These are phyloP conservation scores for Xestobium rufovillosum DNA, from an alignment of 2,888 invertebrate genomes.

Conservation along the genomic window DNA sequence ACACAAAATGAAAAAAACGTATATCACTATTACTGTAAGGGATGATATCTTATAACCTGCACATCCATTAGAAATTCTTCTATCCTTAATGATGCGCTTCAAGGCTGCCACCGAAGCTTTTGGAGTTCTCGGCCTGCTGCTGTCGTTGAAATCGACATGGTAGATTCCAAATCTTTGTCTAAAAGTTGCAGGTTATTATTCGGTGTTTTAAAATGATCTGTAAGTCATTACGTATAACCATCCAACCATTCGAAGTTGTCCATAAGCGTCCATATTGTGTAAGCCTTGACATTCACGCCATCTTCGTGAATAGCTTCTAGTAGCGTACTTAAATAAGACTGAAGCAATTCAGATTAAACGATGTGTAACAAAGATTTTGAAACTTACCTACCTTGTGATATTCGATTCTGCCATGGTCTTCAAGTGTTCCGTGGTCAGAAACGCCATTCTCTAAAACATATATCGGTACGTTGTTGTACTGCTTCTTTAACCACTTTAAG, in stretches of 20 bases:
- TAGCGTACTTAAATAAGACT: background rate
- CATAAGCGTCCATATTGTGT: background rate
- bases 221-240: background rate
- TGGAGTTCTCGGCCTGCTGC: conserved; percentile 50
- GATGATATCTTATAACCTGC: no score
- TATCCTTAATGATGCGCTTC: no score
- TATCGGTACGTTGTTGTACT: conserved; percentile 51
- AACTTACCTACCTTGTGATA: conserved; percentile 21
- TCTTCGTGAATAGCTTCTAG: background rate
- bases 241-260: conserved; percentile 3
- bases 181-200: no score
- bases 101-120: conserved; percentile 48
- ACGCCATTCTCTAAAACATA: conserved; percentile 58
- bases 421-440: conserved; percentile 35
- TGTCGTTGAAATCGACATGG: conserved; percentile 54
- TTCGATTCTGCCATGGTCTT: conserved; percentile 8
- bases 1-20: no score
- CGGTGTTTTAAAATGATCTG: background rate
- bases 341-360: background rate
- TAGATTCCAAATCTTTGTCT: conserved; percentile 60
- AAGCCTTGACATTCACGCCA: background rate
- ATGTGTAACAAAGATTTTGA: conserved; percentile 7
- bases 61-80: no score
- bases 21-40: no score
- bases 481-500: conserved; percentile 53